A percentile compares a stretch with the other conserved stretches of the same genome.
Evolutionary conservation across 2,888 invertebrate genomes (phyloP).

Genomic region (Brenthis daphne): DNA sequence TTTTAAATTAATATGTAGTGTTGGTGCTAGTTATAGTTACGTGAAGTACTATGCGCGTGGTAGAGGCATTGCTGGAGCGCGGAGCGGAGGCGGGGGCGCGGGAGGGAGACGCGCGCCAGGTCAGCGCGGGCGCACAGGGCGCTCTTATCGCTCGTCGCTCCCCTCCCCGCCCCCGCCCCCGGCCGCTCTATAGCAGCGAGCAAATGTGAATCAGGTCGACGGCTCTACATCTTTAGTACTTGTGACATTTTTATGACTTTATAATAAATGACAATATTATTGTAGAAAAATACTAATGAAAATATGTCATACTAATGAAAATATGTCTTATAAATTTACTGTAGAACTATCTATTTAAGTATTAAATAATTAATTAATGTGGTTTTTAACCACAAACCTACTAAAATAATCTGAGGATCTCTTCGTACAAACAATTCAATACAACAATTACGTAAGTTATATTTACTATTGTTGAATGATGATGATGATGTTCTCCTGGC

Average conservation of each 20-base stretch:
- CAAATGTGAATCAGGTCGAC: conserved; percentile 41
- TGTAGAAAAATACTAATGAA: neutral
- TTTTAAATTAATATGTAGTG: too few species aligned
- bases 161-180: conserved; percentile 36
- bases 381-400: too few species aligned
- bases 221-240: conserved; percentile 31
- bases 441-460: too few species aligned
- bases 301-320: neutral
- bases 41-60: conserved; percentile 24
- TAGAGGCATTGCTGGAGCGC: conserved; percentile 17
- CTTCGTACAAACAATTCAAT: too few species aligned
- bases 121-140: conserved; percentile 59
- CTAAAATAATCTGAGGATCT: too few species aligned
- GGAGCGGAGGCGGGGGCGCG: conserved; percentile 26
- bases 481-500: too few species aligned
- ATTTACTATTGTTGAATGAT: too few species aligned
- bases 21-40: too few species aligned
- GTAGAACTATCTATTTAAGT: too few species aligned
- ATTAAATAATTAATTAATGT: too few species aligned
- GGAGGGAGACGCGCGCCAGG: conserved; percentile 47
- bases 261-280: neutral
- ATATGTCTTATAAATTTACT: neutral
- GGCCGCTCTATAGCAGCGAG: conserved; percentile 43
- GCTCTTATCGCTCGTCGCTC: conserved; percentile 53
- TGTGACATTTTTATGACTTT: conserved; percentile 15